Base-by-base conservation (phyloP, 1,140 invertebrate species). In the Vollenhovia emeryi region DNA sequence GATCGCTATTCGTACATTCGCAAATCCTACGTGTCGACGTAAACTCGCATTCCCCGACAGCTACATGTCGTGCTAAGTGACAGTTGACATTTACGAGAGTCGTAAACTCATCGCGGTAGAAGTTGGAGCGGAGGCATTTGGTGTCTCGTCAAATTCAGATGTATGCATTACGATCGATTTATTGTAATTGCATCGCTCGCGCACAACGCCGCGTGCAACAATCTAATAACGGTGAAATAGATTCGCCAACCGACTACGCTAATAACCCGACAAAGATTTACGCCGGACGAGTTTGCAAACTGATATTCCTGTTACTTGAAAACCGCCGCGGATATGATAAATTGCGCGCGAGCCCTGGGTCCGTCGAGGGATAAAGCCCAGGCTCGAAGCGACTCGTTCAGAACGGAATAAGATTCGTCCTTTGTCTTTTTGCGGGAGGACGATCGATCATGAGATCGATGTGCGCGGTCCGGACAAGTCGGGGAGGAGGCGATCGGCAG, bases 381-480 rank as follows among this genome's bases (percentile, higher is more conserved):
- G 18, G 11, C 59, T 75, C 27, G n/a, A n/a, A 36, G 7, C 43
- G 33, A 66, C 21, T 50, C 43, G 60, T 68, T 48, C 43, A n/a
- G 43, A 50, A 48, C 11, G 40, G 18, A 75, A 76, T 85, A 84
- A 89, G 62, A 80, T 68, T 71, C 27, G 33, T 87, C 48, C 59
- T 87, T 86, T 84, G 76, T 82, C 79, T 74, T n/a, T n/a, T n/a
- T 40, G 33, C 59, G 86, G 83, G 69, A 57, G 85, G 50, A 43
- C 85, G 84, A 92, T 92, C 91, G 91, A 92, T 92, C 89, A 89
- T 74, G 76, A 86, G 89, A 92, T 92, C 91, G 89, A 92, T 88
- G 86, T 86, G 89, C 82, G 78, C 66, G 74, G 74, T 79, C 60
- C 79, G 83, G 84, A 86, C 87, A 89, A 90, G 86, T 85, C 59